Evolutionary conservation across 2,797 vertebrate species (phyloP).

Genomic region (Poeciliopsis turneri): DNA sequence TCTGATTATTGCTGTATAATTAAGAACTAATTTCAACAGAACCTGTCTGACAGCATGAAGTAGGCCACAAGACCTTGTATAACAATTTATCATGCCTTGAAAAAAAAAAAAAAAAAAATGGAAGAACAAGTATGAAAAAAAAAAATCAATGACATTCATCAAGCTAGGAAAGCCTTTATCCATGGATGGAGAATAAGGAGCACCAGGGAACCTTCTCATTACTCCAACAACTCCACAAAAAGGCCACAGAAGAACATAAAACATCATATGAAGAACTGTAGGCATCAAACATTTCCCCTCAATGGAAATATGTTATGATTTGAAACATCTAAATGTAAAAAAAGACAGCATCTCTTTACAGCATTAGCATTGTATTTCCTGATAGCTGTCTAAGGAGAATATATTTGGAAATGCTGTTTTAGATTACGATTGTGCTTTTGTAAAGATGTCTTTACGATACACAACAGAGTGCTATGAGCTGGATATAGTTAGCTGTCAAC

Average conservation of each 20-base stretch:
- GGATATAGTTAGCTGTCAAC: conserved; percentile 33
- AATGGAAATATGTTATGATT: not conserved
- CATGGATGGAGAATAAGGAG: not conserved
- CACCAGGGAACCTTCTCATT: not conserved
- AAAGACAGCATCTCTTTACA: not conserved
- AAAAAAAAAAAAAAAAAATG: not conserved
- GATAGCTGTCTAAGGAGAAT: not conserved
- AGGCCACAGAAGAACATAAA: not conserved
- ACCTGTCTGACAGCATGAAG: not conserved
- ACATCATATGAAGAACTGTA: not conserved
- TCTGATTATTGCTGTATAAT: not conserved
- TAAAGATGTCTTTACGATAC: not conserved
- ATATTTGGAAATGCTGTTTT: not conserved
- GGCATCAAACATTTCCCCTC: too few species aligned
- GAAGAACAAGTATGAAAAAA: not conserved
- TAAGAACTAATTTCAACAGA: not conserved
- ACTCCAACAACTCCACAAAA: not conserved
- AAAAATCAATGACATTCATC: not conserved
- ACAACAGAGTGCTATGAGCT: conserved; percentile 6
- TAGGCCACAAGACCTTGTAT: not conserved
- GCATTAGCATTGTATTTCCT: not conserved
- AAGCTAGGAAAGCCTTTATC: not conserved
- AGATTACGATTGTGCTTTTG: not conserved
- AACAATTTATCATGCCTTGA: not conserved
- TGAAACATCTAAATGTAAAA: not conserved